Evolutionary conservation across 2,888 invertebrate species (phyloP), one percentile per base, ranked within the genome.

Genomic region (Labia minor): DNA sequence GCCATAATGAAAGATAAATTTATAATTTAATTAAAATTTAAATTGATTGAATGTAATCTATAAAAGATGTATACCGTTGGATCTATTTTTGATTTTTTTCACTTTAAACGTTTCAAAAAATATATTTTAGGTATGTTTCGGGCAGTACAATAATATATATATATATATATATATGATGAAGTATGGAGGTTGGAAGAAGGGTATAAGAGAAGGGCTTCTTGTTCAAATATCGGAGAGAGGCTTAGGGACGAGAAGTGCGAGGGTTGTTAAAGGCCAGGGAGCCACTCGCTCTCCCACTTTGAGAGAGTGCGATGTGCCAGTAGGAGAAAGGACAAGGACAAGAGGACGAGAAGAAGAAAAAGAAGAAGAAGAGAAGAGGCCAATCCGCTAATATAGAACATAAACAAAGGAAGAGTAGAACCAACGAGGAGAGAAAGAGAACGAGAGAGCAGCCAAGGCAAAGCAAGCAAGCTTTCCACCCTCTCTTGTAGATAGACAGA

Each of bases 341-440:
- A 10, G 49, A 10, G 49, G 49, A 49, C 4, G 26, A 8, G 26
- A 10, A 49, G 49, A 3, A 49, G 49, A 10, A 4, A 14, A n/a
- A 49, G 49, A 49, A 49, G 49, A 49, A 49, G 49, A 4, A 49
- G 49, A 49, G 49, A 49, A 16, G 16, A 49, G 49, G 16, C 49
- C 49, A 49, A 49, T 49, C 49, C 49, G 49, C 49, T 49, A 49
- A 49, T 49, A 49, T 49, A 14, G 49, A 49, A 49, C 49, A 49
- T 49, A 49, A 49, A 49, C 49, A 49, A 49, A 49, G 49, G 49
- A 49, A 49, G 16, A 16, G 49, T 14, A 49, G 49, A 49, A 49
- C 49, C 49, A 49, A 49, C 49, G 49, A 49, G 14, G 26, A 26
- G 26, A 26, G 8, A 8, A n/a, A n/a, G n/a, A n/a, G n/a, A n/a